phyloP scores from a whole-genome alignment of 1,140 invertebrate species.

The Drosophila carrolli region DNA sequence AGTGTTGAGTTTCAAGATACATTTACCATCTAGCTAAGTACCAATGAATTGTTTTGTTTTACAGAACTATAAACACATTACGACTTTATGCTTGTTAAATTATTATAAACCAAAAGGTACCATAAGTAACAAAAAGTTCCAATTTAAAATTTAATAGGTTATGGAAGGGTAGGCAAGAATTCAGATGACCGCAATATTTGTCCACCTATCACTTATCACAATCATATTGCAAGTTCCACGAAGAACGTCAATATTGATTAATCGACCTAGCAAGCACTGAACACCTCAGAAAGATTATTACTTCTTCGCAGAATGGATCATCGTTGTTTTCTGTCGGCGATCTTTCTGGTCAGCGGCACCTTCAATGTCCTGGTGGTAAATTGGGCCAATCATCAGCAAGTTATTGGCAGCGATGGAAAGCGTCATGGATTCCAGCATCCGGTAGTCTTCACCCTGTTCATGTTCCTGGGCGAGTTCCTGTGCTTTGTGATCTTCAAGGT shows the following conservation, averaged over 20 bases:
- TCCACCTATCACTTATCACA: constrained; percentile 25
- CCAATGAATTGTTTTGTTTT: too few relatives aligned
- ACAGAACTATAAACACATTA: too few relatives aligned
- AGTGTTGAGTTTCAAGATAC: background rate
- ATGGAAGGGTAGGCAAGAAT: background rate
- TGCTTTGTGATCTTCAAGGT: constrained; percentile 92
- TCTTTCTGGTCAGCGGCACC: constrained; percentile 66
- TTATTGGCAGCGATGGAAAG: constrained; percentile 88
- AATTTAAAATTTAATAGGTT: too few relatives aligned
- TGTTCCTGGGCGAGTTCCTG: constrained; percentile 96
- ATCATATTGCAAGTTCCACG: constrained; percentile 38
- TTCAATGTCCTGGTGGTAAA: constrained; percentile 69
- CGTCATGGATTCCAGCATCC: constrained; percentile 92
- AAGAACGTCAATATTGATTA: constrained; percentile 54
- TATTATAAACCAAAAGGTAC: too few relatives aligned
- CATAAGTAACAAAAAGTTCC: too few relatives aligned
- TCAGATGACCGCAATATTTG: constrained; percentile 7
- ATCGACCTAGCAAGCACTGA: constrained; percentile 39
- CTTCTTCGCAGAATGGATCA: constrained; percentile 52
- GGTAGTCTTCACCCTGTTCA: constrained; percentile 93
- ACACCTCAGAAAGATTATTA: background rate
- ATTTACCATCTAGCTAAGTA: too few relatives aligned
- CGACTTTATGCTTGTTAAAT: too few relatives aligned
- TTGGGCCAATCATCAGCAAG: constrained; percentile 91
- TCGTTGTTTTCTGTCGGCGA: constrained; percentile 43